Conservation (phyloP, 2,888 invertebrate genomes). For the Keiferia lycopersicella region DNA sequence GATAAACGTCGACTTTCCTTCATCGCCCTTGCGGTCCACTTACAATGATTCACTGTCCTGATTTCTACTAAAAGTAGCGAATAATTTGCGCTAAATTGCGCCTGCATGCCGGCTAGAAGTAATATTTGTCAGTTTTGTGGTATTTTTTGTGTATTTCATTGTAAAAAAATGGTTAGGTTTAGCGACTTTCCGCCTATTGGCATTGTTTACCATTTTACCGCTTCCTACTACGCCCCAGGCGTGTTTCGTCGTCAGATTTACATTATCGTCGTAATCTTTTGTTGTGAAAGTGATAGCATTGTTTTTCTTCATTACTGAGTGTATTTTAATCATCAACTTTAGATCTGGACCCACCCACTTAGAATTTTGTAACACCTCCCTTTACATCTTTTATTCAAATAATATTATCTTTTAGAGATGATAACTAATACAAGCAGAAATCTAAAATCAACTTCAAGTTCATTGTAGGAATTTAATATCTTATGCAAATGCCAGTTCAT, state of each 20-base stretch:
- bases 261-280: constrained; percentile 31
- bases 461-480: too few relatives aligned
- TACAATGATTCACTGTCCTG: constrained; percentile 72
- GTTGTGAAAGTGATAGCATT: constrained; percentile 31
- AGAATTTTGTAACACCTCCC: neutral
- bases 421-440: too few relatives aligned
- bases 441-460: too few relatives aligned
- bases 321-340: neutral
- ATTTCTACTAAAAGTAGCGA: constrained; percentile 60
- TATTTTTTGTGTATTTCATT: constrained; percentile 34
- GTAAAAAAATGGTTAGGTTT: constrained; percentile 38
- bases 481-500: too few relatives aligned
- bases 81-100: constrained; percentile 44
- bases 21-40: constrained; percentile 57
- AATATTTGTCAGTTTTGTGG: constrained; percentile 26
- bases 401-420: too few relatives aligned
- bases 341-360: neutral
- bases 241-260: constrained; percentile 16
- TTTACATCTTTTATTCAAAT: neutral
- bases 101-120: constrained; percentile 22
- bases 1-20: constrained; percentile 44
- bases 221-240: constrained; percentile 38
- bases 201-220: constrained; percentile 74
- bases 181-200: constrained; percentile 53
- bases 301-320: constrained; percentile 15